Evolutionary conservation across 2,797 vertebrate species (phyloP).

Genomic region (Glyptemys insculpta): DNA sequence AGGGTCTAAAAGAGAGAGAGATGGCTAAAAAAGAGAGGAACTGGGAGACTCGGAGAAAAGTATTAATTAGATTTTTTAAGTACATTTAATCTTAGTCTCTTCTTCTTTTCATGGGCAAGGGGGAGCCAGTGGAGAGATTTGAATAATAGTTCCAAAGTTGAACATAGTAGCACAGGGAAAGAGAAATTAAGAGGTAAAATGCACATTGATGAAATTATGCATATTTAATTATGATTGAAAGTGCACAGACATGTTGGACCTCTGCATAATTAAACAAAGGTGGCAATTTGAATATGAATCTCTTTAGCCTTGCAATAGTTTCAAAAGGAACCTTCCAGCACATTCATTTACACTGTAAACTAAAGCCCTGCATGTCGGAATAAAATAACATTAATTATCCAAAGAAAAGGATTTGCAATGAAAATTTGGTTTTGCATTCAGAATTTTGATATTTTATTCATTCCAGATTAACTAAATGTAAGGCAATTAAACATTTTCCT

Average conservation of each 20-base stretch:
- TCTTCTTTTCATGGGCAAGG: neutral
- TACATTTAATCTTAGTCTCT: neutral
- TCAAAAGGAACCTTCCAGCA: neutral
- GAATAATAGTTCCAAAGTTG: neutral
- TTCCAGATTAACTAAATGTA: neutral
- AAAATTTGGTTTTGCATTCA: neutral
- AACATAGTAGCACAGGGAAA: neutral
- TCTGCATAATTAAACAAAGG: neutral
- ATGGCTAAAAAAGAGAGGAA: neutral
- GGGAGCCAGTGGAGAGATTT: neutral
- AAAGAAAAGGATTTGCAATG: neutral
- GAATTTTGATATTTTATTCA: neutral
- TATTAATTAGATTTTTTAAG: slow-evolving; percentile 1
- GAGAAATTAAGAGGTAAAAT: neutral
- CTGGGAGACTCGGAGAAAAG: neutral
- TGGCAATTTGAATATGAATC: neutral
- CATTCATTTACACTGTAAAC: neutral
- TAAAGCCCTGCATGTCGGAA: neutral
- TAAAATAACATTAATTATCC: neutral
- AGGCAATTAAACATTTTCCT: neutral
- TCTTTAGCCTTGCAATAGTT: neutral
- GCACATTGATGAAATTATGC: neutral
- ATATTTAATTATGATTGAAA: neutral
- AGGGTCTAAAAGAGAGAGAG: neutral
- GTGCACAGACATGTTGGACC: no score